Percentiles rank a stretch among this genome's conserved stretches.
Conservation (phyloP, 2,113 vertebrate genomes). For the Hemicordylus capensis region DNA sequence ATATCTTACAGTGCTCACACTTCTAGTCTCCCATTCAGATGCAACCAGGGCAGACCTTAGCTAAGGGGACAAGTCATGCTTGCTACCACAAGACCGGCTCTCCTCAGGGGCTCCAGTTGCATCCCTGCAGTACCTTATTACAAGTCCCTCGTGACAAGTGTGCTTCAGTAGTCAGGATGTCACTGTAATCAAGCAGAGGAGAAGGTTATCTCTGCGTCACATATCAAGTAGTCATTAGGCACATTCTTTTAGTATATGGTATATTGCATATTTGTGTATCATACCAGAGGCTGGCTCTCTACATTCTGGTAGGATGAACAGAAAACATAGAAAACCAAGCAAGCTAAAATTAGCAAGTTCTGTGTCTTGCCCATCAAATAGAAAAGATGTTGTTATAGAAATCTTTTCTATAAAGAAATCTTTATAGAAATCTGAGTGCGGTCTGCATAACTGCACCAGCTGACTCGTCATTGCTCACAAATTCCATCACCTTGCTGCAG, state of each 20-base stretch:
- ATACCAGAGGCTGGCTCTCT: neutral
- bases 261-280: neutral
- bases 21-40: too few species aligned
- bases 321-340: neutral
- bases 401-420: too few species aligned
- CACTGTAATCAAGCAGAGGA: neutral
- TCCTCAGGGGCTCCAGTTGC: too few species aligned
- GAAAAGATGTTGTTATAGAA: too few species aligned
- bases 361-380: neutral
- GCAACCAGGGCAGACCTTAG: too few species aligned
- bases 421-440: neutral
- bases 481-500: neutral
- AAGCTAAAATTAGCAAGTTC: neutral
- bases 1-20: too few species aligned
- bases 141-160: too few species aligned
- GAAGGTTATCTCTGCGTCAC: neutral
- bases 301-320: neutral
- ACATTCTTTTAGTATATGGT: neutral
- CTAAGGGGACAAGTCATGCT: too few species aligned
- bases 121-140: too few species aligned
- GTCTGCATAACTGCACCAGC: neutral
- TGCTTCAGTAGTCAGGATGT: too few species aligned
- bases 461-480: neutral
- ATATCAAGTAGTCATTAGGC: neutral
- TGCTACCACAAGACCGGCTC: too few species aligned